Evolutionary conservation across 2,113 vertebrate species (phyloP).

Genomic region (Ursus arctos): DNA sequence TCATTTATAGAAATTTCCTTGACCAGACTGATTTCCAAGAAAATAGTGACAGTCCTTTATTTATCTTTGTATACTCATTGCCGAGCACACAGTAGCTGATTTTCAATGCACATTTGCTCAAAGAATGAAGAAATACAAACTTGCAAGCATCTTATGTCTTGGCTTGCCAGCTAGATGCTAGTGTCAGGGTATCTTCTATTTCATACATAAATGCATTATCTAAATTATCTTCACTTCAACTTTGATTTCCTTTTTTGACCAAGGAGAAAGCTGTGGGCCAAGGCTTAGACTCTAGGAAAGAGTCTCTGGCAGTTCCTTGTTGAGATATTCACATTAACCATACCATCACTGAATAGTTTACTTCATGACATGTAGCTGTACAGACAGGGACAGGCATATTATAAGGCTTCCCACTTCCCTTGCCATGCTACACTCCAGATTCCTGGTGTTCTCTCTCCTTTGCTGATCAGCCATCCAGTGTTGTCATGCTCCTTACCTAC

Average conservation of each 20-base stretch:
- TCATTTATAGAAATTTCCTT: not conserved
- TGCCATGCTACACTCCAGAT: fast-evolving
- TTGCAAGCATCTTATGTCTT: not conserved
- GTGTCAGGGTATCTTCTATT: not conserved
- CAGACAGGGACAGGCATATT: no score
- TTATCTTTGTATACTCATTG: not conserved
- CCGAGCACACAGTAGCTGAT: not conserved
- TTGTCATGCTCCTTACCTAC: not conserved
- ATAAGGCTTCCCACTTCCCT: not conserved
- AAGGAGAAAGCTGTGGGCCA: not conserved
- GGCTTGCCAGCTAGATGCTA: not conserved
- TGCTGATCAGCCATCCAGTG: not conserved
- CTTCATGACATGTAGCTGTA: not conserved
- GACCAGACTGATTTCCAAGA: not conserved
- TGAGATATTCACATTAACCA: not conserved
- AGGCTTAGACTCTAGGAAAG: not conserved
- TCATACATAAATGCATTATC: not conserved
- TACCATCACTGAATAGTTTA: not conserved
- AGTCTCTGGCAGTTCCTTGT: not conserved
- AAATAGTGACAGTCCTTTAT: not conserved
- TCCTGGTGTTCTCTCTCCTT: not conserved
- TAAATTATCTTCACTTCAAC: not conserved
- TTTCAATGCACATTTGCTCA: not conserved
- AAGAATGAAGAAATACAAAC: conserved; percentile 1
- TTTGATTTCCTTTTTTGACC: conserved; percentile 6